Evolutionary conservation across 23 tunicate species (phyloP), one percentile per base, ranked within the genome.

Genomic region (Phallusia fumigata): DNA sequence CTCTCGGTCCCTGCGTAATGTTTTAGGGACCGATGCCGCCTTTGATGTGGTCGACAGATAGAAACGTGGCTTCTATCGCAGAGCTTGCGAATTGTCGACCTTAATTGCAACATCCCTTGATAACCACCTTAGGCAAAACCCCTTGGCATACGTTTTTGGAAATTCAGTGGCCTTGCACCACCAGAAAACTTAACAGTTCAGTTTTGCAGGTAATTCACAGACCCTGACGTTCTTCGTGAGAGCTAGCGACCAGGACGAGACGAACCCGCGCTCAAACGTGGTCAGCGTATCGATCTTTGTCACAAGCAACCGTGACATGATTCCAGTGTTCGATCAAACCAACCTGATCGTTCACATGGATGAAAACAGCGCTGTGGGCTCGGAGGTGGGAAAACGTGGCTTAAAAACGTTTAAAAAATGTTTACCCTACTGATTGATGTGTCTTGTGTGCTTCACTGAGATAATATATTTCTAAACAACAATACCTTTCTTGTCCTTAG

Each of bases 261-360:
- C 52, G n/a, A 35, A 75, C 10, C 33, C 44, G 30, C 52, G 21
- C n/a, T 40, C 44, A 19, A 74, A 53, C 69, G 40, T 86, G 18
- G 84, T 81, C 19, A 16, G 85, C 32, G 91, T 87, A 5, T 76
- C 91, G 12, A 52, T 87, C 21, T 87, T 74, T 36, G 36, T 87
- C 30, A 65, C 86, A 53, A 76, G 52, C 45, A 52, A 87, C 75
- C n/a, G 81, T 30, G 78, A 76, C 35, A 75, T 64, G 19, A 45
- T 87, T 30, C 86, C 86, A 52, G 30, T 40, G 15, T 87, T 87
- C 52, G 32, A 53, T 21, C 53, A 58, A 16, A 33, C 53, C 0
- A 40, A 52, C 6, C 32, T 32, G 31, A 35, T 33, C n/a, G 82
- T 80, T 6, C 15, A 74, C n/a, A 50, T 87, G 10, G 8, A 65